Conservation (phyloP, 2,888 invertebrate genomes). For the Electrophaes corylata region DNA sequence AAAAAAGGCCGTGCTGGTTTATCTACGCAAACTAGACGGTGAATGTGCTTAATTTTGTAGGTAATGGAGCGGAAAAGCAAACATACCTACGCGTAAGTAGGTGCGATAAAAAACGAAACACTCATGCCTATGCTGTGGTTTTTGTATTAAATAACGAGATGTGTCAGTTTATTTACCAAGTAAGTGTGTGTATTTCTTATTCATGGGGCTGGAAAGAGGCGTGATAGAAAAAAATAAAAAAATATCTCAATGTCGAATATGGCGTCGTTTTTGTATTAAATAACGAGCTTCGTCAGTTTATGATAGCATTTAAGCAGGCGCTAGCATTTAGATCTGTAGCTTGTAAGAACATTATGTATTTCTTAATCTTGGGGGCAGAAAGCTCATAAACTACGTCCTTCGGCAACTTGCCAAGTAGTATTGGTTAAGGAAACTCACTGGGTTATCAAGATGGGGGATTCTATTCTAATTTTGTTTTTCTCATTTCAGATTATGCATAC, state of each 20-base stretch:
- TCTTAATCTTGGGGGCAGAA: conserved; percentile 29
- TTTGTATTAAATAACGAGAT: too few species aligned
- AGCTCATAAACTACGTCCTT: conserved; percentile 34
- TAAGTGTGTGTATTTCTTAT: too few species aligned
- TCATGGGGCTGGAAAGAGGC: too few species aligned
- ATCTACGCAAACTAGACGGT: too few species aligned
- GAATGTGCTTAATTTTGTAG: background rate
- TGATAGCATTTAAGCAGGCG: background rate
- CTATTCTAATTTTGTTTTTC: conserved; percentile 14
- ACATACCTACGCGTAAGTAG: too few species aligned
- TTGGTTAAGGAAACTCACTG: conserved; percentile 15
- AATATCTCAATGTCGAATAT: too few species aligned
- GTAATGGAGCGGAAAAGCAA: too few species aligned
- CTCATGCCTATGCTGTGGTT: too few species aligned
- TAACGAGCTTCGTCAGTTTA: background rate
- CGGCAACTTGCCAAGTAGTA: conserved; percentile 37
- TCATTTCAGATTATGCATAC: background rate
- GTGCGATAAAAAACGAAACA: too few species aligned
- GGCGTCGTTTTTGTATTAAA: conserved; percentile 1
- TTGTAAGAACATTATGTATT: conserved; percentile 7
- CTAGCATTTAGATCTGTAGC: conserved; percentile 10
- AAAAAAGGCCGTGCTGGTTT: too few species aligned
- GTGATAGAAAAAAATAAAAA: too few species aligned
- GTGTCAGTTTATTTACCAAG: too few species aligned
- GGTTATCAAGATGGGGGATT: conserved; percentile 5